Conservation (phyloP, 2,113 vertebrate species). For the Anhinga anhinga region DNA sequence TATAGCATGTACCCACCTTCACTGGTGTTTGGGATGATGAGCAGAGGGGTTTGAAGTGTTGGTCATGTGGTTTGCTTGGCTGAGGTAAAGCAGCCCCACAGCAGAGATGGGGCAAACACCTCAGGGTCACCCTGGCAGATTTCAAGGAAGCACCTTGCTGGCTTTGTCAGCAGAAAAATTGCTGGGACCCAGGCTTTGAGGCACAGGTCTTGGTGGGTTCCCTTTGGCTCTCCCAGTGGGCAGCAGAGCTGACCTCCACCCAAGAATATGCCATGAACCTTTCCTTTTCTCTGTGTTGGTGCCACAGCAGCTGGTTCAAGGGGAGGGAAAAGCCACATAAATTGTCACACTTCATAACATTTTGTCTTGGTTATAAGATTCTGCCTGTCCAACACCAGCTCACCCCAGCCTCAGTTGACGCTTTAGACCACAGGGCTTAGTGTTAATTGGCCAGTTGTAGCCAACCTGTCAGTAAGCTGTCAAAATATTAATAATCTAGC, state of each 20-base stretch:
- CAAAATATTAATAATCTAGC: conserved; percentile 24
- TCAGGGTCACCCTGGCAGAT: not conserved
- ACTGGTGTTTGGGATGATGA: not conserved
- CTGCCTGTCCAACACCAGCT: not conserved
- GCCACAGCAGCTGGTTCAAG: not conserved
- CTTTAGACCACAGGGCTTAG: not conserved
- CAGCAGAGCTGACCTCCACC: not conserved
- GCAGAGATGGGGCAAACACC: not conserved
- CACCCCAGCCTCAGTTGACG: not conserved
- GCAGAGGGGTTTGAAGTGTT: not conserved
- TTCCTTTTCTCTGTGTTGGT: not conserved
- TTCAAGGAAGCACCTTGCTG: not conserved
- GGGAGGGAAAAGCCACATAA: not conserved
- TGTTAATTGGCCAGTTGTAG: not conserved
- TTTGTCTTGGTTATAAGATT: not conserved
- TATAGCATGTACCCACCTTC: not conserved
- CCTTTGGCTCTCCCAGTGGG: not conserved
- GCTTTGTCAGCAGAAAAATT: not conserved
- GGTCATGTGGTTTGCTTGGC: not conserved
- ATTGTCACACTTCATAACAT: not conserved
- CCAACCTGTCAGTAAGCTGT: conserved; percentile 1
- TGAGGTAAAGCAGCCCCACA: not conserved
- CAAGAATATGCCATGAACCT: not conserved
- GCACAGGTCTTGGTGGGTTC: not conserved
- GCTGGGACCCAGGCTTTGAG: not conserved